Percentiles rank a stretch among this genome's conserved stretches.
phyloP scores from a whole-genome alignment of 1,140 invertebrate genomes.

The Coenobita brevimanus region DNA sequence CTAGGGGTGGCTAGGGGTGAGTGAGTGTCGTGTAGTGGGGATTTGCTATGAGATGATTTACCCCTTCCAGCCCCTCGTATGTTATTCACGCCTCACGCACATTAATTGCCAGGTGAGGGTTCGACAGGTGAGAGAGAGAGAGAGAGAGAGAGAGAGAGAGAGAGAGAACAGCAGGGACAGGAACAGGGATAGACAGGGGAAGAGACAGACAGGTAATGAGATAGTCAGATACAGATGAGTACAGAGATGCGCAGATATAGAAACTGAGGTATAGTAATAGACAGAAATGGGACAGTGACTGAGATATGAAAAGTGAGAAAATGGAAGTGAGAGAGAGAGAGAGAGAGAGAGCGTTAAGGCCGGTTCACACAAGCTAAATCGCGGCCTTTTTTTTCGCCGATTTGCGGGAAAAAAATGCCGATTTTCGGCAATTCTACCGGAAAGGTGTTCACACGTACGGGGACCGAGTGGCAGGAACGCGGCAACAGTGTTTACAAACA shows the following conservation, averaged over 20 bases:
- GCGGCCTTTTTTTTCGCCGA: too few relatives aligned
- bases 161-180: neutral
- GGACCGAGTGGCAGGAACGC: too few relatives aligned
- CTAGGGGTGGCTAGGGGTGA: too few relatives aligned
- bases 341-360: too few relatives aligned
- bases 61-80: neutral
- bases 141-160: neutral
- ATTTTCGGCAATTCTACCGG: too few relatives aligned
- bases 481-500: too few relatives aligned
- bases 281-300: constrained; percentile 6
- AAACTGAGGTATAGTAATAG: neutral
- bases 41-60: constrained; percentile 9
- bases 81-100: neutral
- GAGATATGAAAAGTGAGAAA: constrained; percentile 1
- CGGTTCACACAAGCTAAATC: too few relatives aligned
- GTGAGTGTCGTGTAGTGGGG: neutral
- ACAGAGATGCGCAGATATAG: neutral
- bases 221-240: neutral
- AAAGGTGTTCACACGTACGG: too few relatives aligned
- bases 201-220: neutral
- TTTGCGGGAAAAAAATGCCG: too few relatives aligned
- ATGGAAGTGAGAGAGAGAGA: too few relatives aligned
- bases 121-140: too few relatives aligned
- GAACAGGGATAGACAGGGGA: neutral
- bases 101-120: constrained; percentile 4